A percentile compares a stretch with the other conserved stretches of the same genome.
phyloP scores from a whole-genome alignment of 2,797 vertebrate genomes.

The Parauchenoglanis ngamensis region DNA sequence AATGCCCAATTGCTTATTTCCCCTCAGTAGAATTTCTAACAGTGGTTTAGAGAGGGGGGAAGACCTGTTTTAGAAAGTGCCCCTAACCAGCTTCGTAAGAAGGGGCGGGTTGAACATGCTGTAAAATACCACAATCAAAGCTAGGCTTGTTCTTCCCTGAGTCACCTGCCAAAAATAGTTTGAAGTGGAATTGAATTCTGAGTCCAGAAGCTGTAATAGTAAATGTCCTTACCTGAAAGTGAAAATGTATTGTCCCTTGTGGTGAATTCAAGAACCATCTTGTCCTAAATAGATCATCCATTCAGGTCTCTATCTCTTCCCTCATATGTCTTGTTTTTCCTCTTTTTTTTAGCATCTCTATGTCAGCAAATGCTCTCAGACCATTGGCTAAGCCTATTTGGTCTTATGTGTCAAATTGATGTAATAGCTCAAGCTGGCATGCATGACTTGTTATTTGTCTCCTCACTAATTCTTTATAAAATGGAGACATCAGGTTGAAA shows the following conservation, averaged over 20 bases:
- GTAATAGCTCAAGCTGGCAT: conserved; percentile 47
- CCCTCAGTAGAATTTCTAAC: neutral
- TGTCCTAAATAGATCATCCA: conserved; percentile 1
- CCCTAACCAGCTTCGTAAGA: neutral
- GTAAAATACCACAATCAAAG: neutral
- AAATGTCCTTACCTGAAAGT: conserved; percentile 23
- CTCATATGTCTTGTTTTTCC: conserved; percentile 16
- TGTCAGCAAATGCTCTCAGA: conserved; percentile 43
- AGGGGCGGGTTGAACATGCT: neutral
- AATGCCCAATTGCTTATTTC: neutral
- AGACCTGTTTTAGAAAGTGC: neutral
- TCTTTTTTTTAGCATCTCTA: conserved; percentile 9
- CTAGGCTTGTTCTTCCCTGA: neutral
- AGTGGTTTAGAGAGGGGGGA: neutral
- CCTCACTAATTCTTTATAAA: conserved; percentile 38
- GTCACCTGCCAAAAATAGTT: conserved; percentile 2
- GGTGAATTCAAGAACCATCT: neutral
- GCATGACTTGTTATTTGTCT: conserved; percentile 48
- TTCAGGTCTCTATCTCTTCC: conserved; percentile 12
- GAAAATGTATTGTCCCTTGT: conserved; percentile 7
- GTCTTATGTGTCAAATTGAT: conserved; percentile 48
- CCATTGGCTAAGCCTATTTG: conserved; percentile 30
- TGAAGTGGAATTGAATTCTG: conserved; percentile 21
- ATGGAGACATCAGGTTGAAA: conserved; percentile 29
- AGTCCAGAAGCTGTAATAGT: neutral